phyloP scores from a whole-genome alignment of 2,888 invertebrate genomes.

The Erannis defoliaria region DNA sequence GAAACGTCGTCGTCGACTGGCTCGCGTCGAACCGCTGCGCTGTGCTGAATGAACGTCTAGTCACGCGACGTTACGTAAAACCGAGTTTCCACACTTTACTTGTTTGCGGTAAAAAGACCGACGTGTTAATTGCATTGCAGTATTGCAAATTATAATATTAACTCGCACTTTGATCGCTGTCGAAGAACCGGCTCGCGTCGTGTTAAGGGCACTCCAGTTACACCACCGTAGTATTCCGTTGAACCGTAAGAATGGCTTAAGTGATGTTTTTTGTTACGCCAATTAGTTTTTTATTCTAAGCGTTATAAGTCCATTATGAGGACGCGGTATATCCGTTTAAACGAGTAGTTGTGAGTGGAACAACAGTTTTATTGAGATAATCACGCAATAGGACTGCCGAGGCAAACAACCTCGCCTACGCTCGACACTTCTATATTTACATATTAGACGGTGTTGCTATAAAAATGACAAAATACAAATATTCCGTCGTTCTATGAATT shows the following conservation, averaged over 20 bases:
- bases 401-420: slow-evolving; percentile 82
- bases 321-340: slow-evolving; percentile 58
- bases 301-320: slow-evolving; percentile 46
- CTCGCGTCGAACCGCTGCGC: slow-evolving; percentile 41
- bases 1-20: slow-evolving; percentile 45
- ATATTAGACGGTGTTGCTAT: slow-evolving; percentile 48
- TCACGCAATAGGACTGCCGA: slow-evolving; percentile 79
- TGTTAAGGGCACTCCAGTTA: slow-evolving; percentile 56
- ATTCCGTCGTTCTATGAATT: slow-evolving; percentile 34
- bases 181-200: slow-evolving; percentile 54
- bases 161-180: slow-evolving; percentile 65
- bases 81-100: slow-evolving; percentile 72
- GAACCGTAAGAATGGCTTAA: neutral
- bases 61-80: slow-evolving; percentile 82
- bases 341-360: slow-evolving; percentile 70
- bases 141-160: slow-evolving; percentile 71
- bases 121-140: slow-evolving; percentile 80
- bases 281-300: slow-evolving; percentile 8
- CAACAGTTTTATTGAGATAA: slow-evolving; percentile 77
- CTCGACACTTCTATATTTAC: slow-evolving; percentile 63
- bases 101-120: slow-evolving; percentile 77
- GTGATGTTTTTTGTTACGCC: slow-evolving; percentile 11
- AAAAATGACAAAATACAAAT: slow-evolving; percentile 41
- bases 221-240: slow-evolving; percentile 26
- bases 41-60: slow-evolving; percentile 73